Conservation (phyloP, 1,140 invertebrate genomes). For the Triops longicaudatus region DNA sequence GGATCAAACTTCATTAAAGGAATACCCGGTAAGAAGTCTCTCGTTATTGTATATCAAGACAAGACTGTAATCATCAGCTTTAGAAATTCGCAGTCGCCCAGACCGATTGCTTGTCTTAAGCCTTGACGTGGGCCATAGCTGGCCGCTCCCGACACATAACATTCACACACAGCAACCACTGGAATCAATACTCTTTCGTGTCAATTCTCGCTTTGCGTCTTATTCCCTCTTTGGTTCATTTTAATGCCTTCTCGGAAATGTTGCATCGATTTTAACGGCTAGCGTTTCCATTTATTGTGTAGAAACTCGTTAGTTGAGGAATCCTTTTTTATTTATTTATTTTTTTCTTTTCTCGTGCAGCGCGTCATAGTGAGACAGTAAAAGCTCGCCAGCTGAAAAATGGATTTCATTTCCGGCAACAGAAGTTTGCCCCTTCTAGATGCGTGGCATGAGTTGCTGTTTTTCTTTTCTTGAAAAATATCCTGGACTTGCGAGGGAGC, state of each 20-base stretch:
- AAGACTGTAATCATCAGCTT: neutral
- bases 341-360: neutral
- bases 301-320: neutral
- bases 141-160: neutral
- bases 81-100: neutral
- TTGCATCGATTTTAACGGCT: neutral
- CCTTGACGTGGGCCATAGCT: neutral
- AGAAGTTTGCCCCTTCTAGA: neutral
- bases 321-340: neutral
- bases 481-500: neutral
- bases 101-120: neutral
- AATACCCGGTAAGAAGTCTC: neutral
- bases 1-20: slow-evolving; percentile 12
- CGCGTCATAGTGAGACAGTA: neutral
- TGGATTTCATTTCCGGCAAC: slow-evolving; percentile 8
- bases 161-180: neutral
- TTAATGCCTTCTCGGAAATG: neutral
- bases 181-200: neutral
- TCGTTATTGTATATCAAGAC: neutral
- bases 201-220: slow-evolving; percentile 1
- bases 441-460: neutral
- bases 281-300: no score
- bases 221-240: neutral
- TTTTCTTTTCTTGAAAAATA: neutral
- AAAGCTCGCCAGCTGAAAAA: neutral